Base-by-base conservation (phyloP, 2,888 invertebrate species). In the Ophonus ardosiacus region DNA sequence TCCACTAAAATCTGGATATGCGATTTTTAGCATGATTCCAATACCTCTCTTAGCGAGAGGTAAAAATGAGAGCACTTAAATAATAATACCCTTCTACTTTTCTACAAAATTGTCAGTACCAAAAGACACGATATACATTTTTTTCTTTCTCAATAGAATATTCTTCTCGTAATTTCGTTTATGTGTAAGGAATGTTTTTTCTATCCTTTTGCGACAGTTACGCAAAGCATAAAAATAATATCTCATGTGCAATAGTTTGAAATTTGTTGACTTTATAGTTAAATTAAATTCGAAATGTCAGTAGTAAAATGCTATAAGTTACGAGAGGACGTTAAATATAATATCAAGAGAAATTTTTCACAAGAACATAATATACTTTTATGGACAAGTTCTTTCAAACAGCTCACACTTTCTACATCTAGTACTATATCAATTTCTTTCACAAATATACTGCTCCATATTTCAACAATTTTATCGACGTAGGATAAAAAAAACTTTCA, bases 281-380 rank as follows among this genome's bases (percentile, higher is more conserved):
- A 81, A 81, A 81, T 81, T 81, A 81, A 81, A 65, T 81, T 81
- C 51, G 63, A 81, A 81, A 81, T 81, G 81, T 81, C 81, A 81
- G 63, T 68, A 81, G 56, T 68, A 81, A 68, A 68, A 81, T 68
- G 17, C 15, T 21, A 15, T 24, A 81, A 81, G 68, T 68, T 56
- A 81, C 15, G 68, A 56, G n/a, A 63, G 43, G 4, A 40, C 68
- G 81, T 31, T 68, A 81, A 68, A 81, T 68, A 68, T 43, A 81
- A 81, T 81, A 81, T 81, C 68, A n/a, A 59, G 65, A 81, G 81
- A 21, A 43, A 81, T 68, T 59, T 63, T 81, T 81, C 81, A 68
- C 63, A 56, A 74, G 81, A 56, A 68, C 43, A 81, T 81, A 81
- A 81, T 68, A 68, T 68, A 81, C n/a, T 81, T 81, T 81, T 81